phyloP scores from a whole-genome alignment of 2,888 invertebrate species.

The Heliconius ismenius region DNA sequence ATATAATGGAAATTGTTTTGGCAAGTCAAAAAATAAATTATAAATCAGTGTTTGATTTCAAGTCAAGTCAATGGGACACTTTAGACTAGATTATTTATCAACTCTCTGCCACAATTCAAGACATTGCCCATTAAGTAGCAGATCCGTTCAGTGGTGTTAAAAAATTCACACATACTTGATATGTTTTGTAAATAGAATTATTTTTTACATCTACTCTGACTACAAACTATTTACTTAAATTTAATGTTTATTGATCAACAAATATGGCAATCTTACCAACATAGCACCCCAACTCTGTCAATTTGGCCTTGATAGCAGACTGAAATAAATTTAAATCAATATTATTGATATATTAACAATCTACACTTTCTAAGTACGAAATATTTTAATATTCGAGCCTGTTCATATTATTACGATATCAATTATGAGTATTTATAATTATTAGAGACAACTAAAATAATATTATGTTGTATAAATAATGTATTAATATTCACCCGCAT shows the following conservation, averaged over 20 bases:
- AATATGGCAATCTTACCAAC: slow-evolving; percentile 84
- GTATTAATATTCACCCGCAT: slow-evolving; percentile 85
- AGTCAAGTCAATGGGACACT: too few relatives aligned
- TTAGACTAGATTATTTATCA: too few relatives aligned
- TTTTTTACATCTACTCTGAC: background rate
- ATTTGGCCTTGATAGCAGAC: slow-evolving; percentile 97
- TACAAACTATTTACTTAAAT: background rate
- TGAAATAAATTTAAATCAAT: slow-evolving; percentile 62
- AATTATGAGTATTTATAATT: background rate
- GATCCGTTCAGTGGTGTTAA: too few relatives aligned
- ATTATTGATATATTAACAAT: slow-evolving; percentile 47
- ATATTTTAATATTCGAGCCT: too few relatives aligned
- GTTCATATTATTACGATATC: background rate
- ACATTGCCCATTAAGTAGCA: too few relatives aligned
- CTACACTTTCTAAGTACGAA: background rate
- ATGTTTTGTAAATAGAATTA: too few relatives aligned
- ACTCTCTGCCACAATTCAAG: too few relatives aligned
- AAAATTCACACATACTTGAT: too few relatives aligned
- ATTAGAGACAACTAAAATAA: background rate
- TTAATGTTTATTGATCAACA: slow-evolving; percentile 2
- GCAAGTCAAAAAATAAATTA: too few relatives aligned
- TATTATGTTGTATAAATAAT: background rate
- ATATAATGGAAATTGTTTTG: too few relatives aligned
- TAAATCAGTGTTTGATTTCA: too few relatives aligned
- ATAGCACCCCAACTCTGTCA: slow-evolving; percentile 96